Conservation (phyloP, 2,888 invertebrate species). For the Fragum fragum region DNA sequence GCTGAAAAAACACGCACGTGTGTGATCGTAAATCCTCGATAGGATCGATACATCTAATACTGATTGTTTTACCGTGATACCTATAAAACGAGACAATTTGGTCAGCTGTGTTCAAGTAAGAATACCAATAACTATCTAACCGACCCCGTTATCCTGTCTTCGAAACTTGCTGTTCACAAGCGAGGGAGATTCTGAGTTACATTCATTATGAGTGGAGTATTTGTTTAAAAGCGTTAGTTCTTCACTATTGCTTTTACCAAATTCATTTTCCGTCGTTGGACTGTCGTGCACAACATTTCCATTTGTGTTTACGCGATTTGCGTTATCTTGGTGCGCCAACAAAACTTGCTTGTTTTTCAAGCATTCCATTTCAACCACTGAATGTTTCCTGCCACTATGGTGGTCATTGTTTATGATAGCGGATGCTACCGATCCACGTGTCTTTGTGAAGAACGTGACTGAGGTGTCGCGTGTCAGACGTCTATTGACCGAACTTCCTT, state of each 20-base stretch:
- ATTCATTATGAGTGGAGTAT: background rate
- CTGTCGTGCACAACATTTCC: background rate
- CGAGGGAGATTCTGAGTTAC: conserved; percentile 10
- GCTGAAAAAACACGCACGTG: too few relatives aligned
- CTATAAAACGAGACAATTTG: too few relatives aligned
- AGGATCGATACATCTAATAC: too few relatives aligned
- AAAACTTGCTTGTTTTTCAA: background rate
- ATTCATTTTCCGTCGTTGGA: background rate
- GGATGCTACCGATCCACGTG: conserved; percentile 58
- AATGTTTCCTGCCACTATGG: conserved; percentile 4
- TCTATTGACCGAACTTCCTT: conserved; percentile 53
- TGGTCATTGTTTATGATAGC: conserved; percentile 33
- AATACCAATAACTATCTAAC: background rate
- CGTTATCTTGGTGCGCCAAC: background rate
- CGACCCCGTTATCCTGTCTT: background rate
- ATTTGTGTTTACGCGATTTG: conserved; percentile 11
- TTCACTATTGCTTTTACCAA: background rate
- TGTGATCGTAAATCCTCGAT: too few relatives aligned
- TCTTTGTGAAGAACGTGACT: conserved; percentile 61
- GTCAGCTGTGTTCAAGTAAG: too few relatives aligned
- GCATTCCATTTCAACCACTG: conserved; percentile 4
- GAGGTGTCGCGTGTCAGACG: conserved; percentile 61
- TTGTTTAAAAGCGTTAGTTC: background rate
- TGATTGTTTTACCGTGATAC: too few relatives aligned
- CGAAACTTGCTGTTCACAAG: background rate